Evolutionary conservation across 2,888 invertebrate species (phyloP).

Genomic region (Dicranocentrus wangi): DNA sequence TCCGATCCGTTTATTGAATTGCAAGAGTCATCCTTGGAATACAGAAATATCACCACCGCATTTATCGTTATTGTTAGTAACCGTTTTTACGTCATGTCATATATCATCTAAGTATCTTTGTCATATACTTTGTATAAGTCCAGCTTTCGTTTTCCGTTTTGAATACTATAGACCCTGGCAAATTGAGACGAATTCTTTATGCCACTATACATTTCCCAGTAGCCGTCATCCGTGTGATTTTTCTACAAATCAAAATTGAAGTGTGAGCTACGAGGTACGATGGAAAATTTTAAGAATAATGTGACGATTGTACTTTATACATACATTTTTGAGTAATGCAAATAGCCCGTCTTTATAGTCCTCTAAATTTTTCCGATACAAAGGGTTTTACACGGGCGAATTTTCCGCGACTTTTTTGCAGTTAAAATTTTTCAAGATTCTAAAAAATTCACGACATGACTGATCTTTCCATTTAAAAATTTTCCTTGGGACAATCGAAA

Average conservation of each 20-base stretch:
- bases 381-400: too few relatives aligned
- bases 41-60: too few relatives aligned
- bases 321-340: slow-evolving; percentile 64
- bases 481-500: too few relatives aligned
- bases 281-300: neutral
- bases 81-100: too few relatives aligned
- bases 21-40: slow-evolving; percentile 55
- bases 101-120: too few relatives aligned
- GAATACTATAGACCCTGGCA: slow-evolving; percentile 45
- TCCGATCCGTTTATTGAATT: slow-evolving; percentile 54
- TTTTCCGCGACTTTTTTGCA: too few relatives aligned
- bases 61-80: too few relatives aligned
- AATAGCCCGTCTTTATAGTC: slow-evolving; percentile 65
- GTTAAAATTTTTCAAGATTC: too few relatives aligned
- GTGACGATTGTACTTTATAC: neutral
- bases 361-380: too few relatives aligned
- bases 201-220: slow-evolving; percentile 55
- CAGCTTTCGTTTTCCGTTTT: slow-evolving; percentile 43
- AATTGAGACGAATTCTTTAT: slow-evolving; percentile 42
- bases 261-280: neutral
- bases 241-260: slow-evolving; percentile 38
- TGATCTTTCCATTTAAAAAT: too few relatives aligned
- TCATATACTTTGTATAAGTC: slow-evolving; percentile 46
- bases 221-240: slow-evolving; percentile 63
- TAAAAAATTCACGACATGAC: too few relatives aligned